These are phyloP conservation scores for Lepidurus arcticus DNA, from an alignment of 1,140 invertebrate genomes.

Conservation along the genomic window DNA sequence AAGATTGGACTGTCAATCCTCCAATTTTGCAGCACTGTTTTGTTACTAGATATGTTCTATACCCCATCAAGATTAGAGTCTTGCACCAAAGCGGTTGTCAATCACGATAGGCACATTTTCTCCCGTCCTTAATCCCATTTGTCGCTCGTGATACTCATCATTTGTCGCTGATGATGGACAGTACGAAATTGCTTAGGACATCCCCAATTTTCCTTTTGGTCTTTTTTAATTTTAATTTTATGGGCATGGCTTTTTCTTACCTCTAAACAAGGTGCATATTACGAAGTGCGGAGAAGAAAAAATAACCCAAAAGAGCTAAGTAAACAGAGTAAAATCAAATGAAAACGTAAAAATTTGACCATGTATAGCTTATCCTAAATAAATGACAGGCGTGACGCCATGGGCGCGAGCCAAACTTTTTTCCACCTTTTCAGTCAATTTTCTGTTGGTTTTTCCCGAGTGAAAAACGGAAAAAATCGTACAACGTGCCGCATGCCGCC, in stretches of 20 bases:
- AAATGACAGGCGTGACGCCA: conserved; percentile 13
- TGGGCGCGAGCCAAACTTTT: not conserved
- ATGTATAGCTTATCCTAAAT: not conserved
- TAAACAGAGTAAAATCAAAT: no score
- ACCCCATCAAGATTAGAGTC: not conserved
- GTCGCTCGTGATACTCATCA: not conserved
- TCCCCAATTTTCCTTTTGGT: not conserved
- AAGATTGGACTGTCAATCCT: not conserved
- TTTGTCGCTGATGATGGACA: not conserved
- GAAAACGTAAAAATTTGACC: no score
- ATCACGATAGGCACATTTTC: not conserved
- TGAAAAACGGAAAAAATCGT: not conserved
- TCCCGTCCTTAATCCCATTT: not conserved
- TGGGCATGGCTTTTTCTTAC: no score
- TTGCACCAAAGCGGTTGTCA: not conserved
- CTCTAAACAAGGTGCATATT: no score
- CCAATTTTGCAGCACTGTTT: not conserved
- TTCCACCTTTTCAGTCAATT: not conserved
- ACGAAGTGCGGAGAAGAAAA: no score
- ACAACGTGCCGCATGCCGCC: not conserved
- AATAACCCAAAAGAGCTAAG: no score
- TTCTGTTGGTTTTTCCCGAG: not conserved
- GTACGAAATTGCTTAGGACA: not conserved
- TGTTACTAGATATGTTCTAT: not conserved
- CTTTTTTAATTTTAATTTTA: no score